Base-by-base conservation (phyloP, 2,797 vertebrate species). In the Hypotaenidia okinawae region DNA sequence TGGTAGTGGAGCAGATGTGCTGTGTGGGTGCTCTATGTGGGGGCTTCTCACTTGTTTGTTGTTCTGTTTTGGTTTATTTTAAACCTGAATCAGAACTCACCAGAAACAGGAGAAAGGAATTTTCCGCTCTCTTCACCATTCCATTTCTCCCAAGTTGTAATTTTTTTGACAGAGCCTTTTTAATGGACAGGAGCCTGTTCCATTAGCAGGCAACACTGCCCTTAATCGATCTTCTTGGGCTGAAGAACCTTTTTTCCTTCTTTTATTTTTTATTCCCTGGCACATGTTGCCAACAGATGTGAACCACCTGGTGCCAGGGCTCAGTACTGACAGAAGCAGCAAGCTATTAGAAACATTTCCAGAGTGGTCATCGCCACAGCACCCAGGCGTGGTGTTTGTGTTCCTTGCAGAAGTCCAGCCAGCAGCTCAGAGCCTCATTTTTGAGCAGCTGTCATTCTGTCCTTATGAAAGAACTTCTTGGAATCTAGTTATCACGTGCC, bases 241-340 rank as follows among this genome's bases (percentile, higher is more conserved):
- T 78, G 45, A 84, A 83, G 72, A 52, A 35, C 37, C 35, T 17
- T 54, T 32, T 57, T 27, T 52, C 37, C 32, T 72, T 22, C 16
- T 7, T 45, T n/a, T 72, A 30, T 18, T 54, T 54, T 54, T 30
- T 10, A 12, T 30, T 19, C 9, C 39, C 68, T 41, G 89, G 68
- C 52, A 14, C 43, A 7, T 35, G 55, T 49, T 74, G 17, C 63
- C 54, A 68, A 18, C 91, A 75, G 69, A 74, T 81, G 89, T 68
- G 79, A 93, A 68, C 84, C 49, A n/a, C 64, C 35, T 77, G 43
- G 61, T 92, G 78, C 79, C 91, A 83, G 54, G 84, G 73, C 68
- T 93, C 73, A 64, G 66, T 58, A 22, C 0, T 90, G 93, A 79
- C 83, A 94, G 67, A 68, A 52, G 57, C 25, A 66, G 57, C 72